Conservation (phyloP, 2,888 invertebrate species). For the Coecobrya sp. region DNA sequence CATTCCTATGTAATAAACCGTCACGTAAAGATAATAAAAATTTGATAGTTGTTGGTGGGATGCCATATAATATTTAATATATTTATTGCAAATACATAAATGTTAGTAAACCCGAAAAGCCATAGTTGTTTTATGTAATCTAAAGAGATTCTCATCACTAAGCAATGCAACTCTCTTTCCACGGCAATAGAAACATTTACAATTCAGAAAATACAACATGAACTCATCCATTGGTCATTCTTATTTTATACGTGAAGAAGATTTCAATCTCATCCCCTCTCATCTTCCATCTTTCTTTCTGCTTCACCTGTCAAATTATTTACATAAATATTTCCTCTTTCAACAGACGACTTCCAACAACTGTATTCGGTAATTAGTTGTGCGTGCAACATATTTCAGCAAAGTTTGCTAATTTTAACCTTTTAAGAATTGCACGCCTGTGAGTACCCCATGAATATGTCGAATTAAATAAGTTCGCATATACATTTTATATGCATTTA, state of each 20-base stretch:
- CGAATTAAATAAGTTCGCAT: not conserved
- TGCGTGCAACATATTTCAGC: too few relatives aligned
- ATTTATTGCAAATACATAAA: constrained; percentile 24
- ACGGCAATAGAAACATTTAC: not conserved
- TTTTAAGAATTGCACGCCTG: not conserved
- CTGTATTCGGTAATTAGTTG: not conserved
- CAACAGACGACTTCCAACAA: not conserved
- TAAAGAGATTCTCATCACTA: too few relatives aligned
- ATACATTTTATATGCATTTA: not conserved
- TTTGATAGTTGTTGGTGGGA: constrained; percentile 43
- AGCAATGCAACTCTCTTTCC: too few relatives aligned
- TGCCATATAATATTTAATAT: constrained; percentile 41
- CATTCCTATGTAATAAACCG: constrained; percentile 16
- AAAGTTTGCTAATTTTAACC: not conserved
- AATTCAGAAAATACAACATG: not conserved
- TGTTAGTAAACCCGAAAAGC: constrained; percentile 34
- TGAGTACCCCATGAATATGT: not conserved
- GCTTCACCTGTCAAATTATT: constrained; percentile 1
- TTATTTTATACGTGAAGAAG: too few relatives aligned
- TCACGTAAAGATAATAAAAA: constrained; percentile 12
- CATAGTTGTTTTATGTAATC: not conserved
- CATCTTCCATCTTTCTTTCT: not conserved
- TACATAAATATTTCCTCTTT: not conserved
- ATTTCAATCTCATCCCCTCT: too few relatives aligned
- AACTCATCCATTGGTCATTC: too few relatives aligned